Conservation (phyloP, 2,113 vertebrate species). For the Pagrus major region DNA sequence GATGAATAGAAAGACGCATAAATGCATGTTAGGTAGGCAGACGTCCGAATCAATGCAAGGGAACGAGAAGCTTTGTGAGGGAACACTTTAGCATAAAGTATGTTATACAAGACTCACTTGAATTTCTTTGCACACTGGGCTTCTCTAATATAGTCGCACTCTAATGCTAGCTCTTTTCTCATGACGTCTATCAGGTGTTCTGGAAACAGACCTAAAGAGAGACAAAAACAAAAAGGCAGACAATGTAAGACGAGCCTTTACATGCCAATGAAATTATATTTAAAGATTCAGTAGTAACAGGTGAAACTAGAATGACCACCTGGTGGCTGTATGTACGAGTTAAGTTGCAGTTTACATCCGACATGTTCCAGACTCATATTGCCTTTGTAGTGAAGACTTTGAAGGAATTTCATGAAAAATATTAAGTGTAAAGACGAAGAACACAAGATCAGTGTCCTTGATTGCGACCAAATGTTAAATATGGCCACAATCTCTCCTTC, state of each 20-base stretch:
- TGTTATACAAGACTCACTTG: slow-evolving; percentile 81
- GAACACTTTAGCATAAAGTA: neutral
- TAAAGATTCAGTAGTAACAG: neutral
- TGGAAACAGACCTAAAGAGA: slow-evolving; percentile 92
- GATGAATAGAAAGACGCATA: neutral
- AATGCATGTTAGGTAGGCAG: neutral
- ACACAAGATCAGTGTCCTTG: too few relatives aligned
- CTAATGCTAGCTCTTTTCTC: slow-evolving; percentile 91
- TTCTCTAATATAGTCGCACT: slow-evolving; percentile 96
- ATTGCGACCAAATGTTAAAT: too few relatives aligned
- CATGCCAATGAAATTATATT: too few relatives aligned
- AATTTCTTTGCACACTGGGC: slow-evolving; percentile 93
- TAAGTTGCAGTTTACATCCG: too few relatives aligned
- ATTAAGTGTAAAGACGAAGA: too few relatives aligned
- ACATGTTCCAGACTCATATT: too few relatives aligned
- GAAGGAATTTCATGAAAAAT: too few relatives aligned
- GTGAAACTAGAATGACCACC: too few relatives aligned
- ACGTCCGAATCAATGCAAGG: neutral
- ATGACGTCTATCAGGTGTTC: slow-evolving; percentile 96
- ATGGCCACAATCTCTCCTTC: too few relatives aligned
- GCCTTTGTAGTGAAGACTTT: too few relatives aligned
- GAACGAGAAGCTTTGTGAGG: neutral
- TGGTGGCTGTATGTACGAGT: too few relatives aligned
- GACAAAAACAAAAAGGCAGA: neutral
- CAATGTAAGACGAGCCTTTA: neutral